phyloP scores from a whole-genome alignment of 1,140 invertebrate species.

The Leucophenga varia region DNA sequence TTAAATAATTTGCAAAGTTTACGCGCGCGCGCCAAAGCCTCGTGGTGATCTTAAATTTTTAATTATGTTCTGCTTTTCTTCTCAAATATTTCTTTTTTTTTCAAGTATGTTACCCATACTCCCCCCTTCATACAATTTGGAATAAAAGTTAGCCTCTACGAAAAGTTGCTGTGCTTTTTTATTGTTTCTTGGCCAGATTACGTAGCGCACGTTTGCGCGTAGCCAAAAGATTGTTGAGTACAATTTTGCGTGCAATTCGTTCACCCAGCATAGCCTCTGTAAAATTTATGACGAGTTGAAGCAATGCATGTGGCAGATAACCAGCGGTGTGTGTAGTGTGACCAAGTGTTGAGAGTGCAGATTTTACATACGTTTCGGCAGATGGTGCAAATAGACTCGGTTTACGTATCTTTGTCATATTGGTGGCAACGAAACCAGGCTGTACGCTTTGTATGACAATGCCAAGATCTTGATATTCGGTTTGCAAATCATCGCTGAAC shows the following conservation, averaged over 20 bases:
- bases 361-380: constrained; percentile 74
- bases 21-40: no score
- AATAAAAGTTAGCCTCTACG: no score
- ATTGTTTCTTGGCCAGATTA: constrained; percentile 36
- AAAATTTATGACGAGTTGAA: constrained; percentile 59
- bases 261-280: constrained; percentile 36
- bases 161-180: constrained; percentile 8
- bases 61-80: no score
- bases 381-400: constrained; percentile 79
- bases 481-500: constrained; percentile 76
- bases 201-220: constrained; percentile 42
- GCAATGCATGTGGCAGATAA: constrained; percentile 73
- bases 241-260: constrained; percentile 36
- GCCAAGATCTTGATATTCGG: constrained; percentile 76
- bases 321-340: constrained; percentile 73
- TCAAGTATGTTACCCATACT: no score
- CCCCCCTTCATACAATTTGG: no score
- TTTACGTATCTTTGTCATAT: constrained; percentile 85
- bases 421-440: constrained; percentile 89
- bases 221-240: constrained; percentile 37
- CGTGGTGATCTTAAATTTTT: no score
- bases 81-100: no score
- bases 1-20: no score
- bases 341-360: constrained; percentile 76
- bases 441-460: constrained; percentile 82